These are phyloP conservation scores for Nephrotoma appendiculata DNA, from an alignment of 2,888 invertebrate species.

Conservation along the genomic window DNA sequence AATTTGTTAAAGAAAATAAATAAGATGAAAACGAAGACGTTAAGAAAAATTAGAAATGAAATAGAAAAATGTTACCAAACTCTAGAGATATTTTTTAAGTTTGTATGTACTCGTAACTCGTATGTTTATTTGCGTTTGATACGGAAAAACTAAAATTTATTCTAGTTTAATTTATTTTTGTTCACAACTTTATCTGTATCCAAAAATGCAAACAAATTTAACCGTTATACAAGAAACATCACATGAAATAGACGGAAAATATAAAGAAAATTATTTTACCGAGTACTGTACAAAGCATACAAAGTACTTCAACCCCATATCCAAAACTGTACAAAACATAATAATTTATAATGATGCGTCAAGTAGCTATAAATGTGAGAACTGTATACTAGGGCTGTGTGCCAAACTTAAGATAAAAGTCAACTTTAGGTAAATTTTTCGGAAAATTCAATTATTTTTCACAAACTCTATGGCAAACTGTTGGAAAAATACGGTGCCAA, in stretches of 20 bases:
- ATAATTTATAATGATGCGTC: background rate
- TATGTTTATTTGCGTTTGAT: background rate
- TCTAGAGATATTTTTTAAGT: background rate
- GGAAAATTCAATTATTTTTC: too few relatives aligned
- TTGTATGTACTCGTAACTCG: too few relatives aligned
- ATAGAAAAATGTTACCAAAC: background rate
- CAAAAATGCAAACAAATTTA: background rate
- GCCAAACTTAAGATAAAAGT: too few relatives aligned
- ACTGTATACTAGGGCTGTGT: too few relatives aligned
- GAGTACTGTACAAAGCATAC: background rate
- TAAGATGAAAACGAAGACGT: background rate
- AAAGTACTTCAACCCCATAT: background rate
- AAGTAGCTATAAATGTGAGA: too few relatives aligned
- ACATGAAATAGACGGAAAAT: background rate
- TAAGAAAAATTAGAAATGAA: background rate
- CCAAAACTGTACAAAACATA: background rate
- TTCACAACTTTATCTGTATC: background rate
- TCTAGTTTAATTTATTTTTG: background rate
- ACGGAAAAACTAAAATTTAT: background rate
- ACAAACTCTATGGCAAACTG: too few relatives aligned
- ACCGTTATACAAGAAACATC: background rate
- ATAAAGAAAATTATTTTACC: background rate
- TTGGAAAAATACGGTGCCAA: too few relatives aligned
- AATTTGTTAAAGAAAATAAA: background rate
- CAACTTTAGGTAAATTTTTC: too few relatives aligned